These are phyloP conservation scores for Triplophysa bombifrons DNA, from an alignment of 2,797 vertebrate species.

Conservation along the genomic window DNA sequence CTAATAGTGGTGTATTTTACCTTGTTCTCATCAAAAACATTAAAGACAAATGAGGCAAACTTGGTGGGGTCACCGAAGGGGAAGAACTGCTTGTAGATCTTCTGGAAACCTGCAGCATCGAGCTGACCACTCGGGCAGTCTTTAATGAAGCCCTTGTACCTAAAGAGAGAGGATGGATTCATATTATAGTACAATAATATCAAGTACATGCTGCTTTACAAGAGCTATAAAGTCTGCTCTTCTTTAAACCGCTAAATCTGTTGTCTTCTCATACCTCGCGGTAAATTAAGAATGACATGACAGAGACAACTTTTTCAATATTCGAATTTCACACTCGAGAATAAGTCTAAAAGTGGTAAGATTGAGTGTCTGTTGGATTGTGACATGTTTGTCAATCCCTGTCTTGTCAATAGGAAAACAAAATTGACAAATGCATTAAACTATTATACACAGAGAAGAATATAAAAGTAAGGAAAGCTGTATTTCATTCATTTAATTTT, in stretches of 20 bases:
- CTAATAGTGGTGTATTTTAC: constrained; percentile 67
- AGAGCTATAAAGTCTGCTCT: constrained; percentile 51
- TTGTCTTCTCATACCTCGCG: constrained; percentile 62
- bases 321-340: background rate
- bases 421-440: background rate
- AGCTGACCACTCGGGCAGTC: constrained; percentile 96
- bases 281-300: constrained; percentile 61
- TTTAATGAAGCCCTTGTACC: constrained; percentile 99
- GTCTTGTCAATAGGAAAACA: background rate
- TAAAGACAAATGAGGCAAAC: constrained; percentile 97
- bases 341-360: background rate
- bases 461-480: background rate
- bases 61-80: constrained; percentile 96
- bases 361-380: background rate
- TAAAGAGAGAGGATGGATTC: constrained; percentile 58
- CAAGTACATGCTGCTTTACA: background rate
- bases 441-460: background rate
- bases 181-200: background rate
- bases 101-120: constrained; percentile 93
- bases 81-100: constrained; percentile 99
- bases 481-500: background rate
- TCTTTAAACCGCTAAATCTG: constrained; percentile 66
- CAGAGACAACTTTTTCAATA: background rate
- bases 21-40: constrained; percentile 98
- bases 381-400: background rate